Conservation (phyloP, 2,113 vertebrate genomes). For the Arizona elegans region DNA sequence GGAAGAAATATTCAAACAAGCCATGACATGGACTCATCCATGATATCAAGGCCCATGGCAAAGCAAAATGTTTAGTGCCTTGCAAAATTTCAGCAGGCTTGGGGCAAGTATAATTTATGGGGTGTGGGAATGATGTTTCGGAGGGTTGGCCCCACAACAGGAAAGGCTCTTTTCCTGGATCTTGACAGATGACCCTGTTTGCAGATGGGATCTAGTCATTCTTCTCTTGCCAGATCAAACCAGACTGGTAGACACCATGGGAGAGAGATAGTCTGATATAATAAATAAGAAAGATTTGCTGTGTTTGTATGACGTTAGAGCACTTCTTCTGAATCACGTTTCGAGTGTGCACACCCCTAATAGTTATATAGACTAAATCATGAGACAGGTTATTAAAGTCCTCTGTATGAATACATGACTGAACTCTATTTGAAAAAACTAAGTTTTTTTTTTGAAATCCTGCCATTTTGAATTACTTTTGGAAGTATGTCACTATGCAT, state of each 20-base stretch:
- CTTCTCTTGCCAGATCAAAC: neutral
- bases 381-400: neutral
- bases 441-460: neutral
- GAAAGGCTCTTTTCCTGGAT: neutral
- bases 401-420: neutral
- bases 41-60: neutral
- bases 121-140: neutral
- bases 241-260: neutral
- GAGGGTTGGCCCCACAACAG: neutral
- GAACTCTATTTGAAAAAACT: neutral
- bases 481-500: neutral
- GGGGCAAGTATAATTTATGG: neutral
- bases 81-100: neutral
- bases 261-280: neutral
- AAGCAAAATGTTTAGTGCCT: neutral
- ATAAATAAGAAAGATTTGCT: neutral
- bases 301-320: neutral
- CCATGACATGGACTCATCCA: neutral
- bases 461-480: neutral
- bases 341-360: neutral
- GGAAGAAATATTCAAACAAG: neutral
- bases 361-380: slow-evolving; percentile 3
- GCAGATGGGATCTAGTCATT: neutral
- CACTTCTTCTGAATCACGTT: neutral
- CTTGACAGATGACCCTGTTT: neutral